phyloP scores from a whole-genome alignment of 2,888 invertebrate species.

The Lobophora halterata region DNA sequence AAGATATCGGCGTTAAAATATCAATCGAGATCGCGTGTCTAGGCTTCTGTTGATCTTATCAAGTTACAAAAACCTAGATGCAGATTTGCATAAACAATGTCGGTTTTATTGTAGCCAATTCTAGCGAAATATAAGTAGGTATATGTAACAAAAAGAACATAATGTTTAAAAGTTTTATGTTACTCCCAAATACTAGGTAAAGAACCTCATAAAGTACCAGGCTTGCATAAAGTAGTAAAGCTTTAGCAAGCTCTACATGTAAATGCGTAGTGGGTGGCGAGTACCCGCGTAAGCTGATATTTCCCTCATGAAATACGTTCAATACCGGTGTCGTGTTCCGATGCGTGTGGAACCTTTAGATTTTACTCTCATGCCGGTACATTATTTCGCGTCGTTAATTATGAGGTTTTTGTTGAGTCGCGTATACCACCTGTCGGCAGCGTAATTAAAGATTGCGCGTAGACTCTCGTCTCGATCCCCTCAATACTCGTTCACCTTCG shows the following conservation, averaged over 20 bases:
- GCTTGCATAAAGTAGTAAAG: conserved; percentile 39
- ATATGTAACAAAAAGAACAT: background rate
- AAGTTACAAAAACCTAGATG: conserved; percentile 21
- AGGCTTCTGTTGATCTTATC: conserved; percentile 25
- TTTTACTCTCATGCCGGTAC: conserved; percentile 77
- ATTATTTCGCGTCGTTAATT: conserved; percentile 80
- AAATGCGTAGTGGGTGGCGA: conserved; percentile 70
- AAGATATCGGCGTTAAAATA: conserved; percentile 28
- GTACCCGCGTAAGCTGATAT: conserved; percentile 70
- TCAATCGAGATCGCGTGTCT: conserved; percentile 23
- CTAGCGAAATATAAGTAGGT: conserved; percentile 4
- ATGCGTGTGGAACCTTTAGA: conserved; percentile 70
- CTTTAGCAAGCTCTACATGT: conserved; percentile 45
- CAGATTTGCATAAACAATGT: conserved; percentile 6
- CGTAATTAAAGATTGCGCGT: conserved; percentile 68
- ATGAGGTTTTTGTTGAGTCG: conserved; percentile 66
- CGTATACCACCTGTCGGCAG: conserved; percentile 73
- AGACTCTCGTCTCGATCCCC: conserved; percentile 47
- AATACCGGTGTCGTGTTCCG: conserved; percentile 74
- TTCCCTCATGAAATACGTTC: conserved; percentile 74
- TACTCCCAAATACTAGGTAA: conserved; percentile 2
- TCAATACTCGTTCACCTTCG: conserved; percentile 63
- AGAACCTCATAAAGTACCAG: conserved; percentile 37
- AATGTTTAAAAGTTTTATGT: no score
- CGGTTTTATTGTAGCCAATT: background rate